Evolutionary conservation across 2,888 invertebrate genomes (phyloP), one percentile per base, ranked within the genome.

Genomic region (Beris chalybata): DNA sequence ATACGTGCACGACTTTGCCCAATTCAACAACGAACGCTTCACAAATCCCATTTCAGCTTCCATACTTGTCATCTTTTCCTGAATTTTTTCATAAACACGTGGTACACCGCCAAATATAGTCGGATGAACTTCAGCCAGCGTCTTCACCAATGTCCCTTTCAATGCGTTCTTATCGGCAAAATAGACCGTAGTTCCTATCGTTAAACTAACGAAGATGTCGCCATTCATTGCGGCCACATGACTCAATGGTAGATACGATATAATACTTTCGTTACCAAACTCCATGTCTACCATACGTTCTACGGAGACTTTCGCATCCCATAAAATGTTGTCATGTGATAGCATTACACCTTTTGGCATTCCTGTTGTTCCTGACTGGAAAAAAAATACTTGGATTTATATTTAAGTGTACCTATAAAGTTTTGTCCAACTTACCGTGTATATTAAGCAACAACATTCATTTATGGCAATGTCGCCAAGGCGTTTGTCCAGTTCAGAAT

Each of bases 331-430:
- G 81, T 96, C 96, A 77, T 96, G 96, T 59, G 89, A 90, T 70
- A 96, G 77, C 96, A 96, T 96, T 29, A 93, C 95, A 3, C 91
- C 95, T 79, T 96, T 96, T 7, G 95, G 94, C 72, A 89, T 85
- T 12, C 93, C 93, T 64, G 92, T 88, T 0, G 94, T 95, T 30
- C 94, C 94, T 0, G 93, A 93, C 89, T 92, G 77, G 52, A 83
- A 38, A 38, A 32, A 3, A 52, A 54, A 45, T 31, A 29, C 38
- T 38, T 30, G 52, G 13, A 38, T 48, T 12, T 4, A 43, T 13
- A 48, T 15, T 30, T 6, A 47, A 38, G 43, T 38, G n/a, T 32
- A 64, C n/a, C n/a, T n/a, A n/a, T n/a, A n/a, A 4, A 47, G 31
- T 48, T 48, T 38, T 11, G 13, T 32, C 12, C 3, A 67, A 82